phyloP scores from a whole-genome alignment of 1,140 invertebrate species.

The Drosophila aff. region DNA sequence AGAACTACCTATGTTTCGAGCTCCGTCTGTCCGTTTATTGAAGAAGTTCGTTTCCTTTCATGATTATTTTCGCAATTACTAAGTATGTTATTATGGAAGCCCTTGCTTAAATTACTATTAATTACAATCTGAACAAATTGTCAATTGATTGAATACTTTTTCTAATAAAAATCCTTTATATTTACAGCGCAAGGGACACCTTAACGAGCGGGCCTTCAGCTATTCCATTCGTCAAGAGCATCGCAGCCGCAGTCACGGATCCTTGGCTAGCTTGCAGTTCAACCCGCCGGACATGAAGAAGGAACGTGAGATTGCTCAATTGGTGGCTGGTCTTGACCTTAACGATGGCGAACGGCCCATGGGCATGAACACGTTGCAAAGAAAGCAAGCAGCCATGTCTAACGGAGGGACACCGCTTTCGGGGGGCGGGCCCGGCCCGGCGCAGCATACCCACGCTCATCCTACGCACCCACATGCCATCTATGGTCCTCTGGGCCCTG shows the following conservation, averaged over 20 bases:
- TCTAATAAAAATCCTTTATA: background rate
- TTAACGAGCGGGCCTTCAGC: constrained; percentile 97
- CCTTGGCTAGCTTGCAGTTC: constrained; percentile 94
- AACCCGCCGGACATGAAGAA: constrained; percentile 93
- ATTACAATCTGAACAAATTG: too few relatives aligned
- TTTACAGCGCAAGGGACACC: constrained; percentile 92
- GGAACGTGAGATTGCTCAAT: constrained; percentile 95
- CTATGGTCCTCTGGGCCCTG: constrained; percentile 67
- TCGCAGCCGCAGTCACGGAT: constrained; percentile 94
- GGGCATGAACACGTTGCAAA: constrained; percentile 69
- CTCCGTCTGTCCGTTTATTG: background rate
- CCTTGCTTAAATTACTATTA: background rate
- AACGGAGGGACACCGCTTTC: constrained; percentile 48
- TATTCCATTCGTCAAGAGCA: constrained; percentile 97
- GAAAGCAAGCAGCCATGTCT: constrained; percentile 57
- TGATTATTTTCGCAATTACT: background rate
- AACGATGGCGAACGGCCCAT: constrained; percentile 87
- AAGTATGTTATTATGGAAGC: background rate
- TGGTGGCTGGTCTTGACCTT: constrained; percentile 94
- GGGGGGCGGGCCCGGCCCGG: constrained; percentile 9
- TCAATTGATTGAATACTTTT: background rate
- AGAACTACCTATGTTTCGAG: background rate
- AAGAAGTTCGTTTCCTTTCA: background rate
- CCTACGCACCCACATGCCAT: constrained; percentile 65
- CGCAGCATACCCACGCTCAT: constrained; percentile 40